Base-by-base conservation (phyloP, 2,113 vertebrate species). In the Erythrocebus patas region DNA sequence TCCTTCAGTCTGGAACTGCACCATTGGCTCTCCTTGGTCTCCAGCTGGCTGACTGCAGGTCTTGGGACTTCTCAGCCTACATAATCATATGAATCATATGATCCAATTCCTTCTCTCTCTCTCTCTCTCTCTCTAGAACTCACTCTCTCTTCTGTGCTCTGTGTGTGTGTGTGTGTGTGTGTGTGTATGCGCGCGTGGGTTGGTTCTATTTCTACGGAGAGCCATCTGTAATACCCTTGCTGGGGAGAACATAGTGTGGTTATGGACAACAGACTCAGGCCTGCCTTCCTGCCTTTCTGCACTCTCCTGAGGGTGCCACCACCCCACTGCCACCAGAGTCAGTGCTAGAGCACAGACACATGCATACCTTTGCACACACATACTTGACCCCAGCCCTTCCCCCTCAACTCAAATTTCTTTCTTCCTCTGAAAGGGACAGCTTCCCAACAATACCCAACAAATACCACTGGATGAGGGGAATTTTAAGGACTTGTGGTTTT, bases 121-220 rank as follows among this genome's bases (percentile, higher is more conserved):
- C 72, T 79, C 14, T 70, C 1, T 52, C 32, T 73, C 8, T 81
- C 22, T 72, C 30, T 55, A 55, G 52, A 18, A 20, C 52, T 55
- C 52, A 55, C 18, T 20, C 18, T 55, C 17, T 55, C 52, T 55
- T 55, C 52, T 55, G 52, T 55, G 52, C 52, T 55, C 0, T 52
- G 50, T 52, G 50, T 35, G 35, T n/a, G 35, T 17, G 32, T 68
- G 35, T 38, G 16, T 38, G 35, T 3, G 68, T 38, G 18, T 22
- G n/a, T 4, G 35, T 0, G 66, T 5, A 10, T 2, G 38, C 9
- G 4, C 8, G 18, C 10, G 48, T 35, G 32, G 35, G 17, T 79
- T 11, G 2, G 25, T 25, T 43, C 61, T 12, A 20, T 81, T 57
- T 59, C 66, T n/a, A 40, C 30, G 66, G 20, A 73, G 25, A 57